Percentiles rank a stretch among this genome's conserved stretches.
phyloP scores from a whole-genome alignment of 2,113 vertebrate genomes.

The Catharus fuscescens region DNA sequence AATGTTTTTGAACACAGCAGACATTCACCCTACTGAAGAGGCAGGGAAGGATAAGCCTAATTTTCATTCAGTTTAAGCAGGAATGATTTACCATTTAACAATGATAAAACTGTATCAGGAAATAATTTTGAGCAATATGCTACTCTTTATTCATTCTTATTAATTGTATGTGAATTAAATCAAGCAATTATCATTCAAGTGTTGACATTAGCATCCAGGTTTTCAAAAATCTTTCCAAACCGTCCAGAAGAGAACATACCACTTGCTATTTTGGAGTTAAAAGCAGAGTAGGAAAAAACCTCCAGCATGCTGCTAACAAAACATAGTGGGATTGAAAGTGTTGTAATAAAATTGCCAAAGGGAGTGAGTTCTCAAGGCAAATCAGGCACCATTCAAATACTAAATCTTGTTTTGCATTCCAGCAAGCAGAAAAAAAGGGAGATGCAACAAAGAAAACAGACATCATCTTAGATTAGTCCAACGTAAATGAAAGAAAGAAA shows the following conservation, averaged over 20 bases:
- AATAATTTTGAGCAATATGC: not conserved
- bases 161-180: not conserved
- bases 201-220: not conserved
- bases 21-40: not conserved
- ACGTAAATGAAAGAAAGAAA: conserved; percentile 72
- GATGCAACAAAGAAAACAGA: conserved; percentile 60
- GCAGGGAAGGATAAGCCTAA: not conserved
- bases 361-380: conserved; percentile 14
- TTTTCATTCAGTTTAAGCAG: not conserved
- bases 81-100: not conserved
- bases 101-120: not conserved
- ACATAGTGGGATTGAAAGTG: not conserved
- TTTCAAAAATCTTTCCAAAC: conserved; percentile 35
- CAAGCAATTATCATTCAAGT: not conserved
- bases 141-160: not conserved
- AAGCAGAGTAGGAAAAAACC: not conserved
- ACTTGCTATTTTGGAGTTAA: conserved; percentile 7
- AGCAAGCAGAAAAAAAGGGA: conserved; percentile 55
- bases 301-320: not conserved
- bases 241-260: not conserved
- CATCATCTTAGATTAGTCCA: conserved; percentile 72
- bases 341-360: conserved; percentile 20
- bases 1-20: not conserved
- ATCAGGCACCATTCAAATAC: not conserved
- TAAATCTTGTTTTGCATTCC: conserved; percentile 67